These are phyloP conservation scores for Drosophila kepulauana DNA, from an alignment of 1,140 invertebrate genomes.

Conservation along the genomic window DNA sequence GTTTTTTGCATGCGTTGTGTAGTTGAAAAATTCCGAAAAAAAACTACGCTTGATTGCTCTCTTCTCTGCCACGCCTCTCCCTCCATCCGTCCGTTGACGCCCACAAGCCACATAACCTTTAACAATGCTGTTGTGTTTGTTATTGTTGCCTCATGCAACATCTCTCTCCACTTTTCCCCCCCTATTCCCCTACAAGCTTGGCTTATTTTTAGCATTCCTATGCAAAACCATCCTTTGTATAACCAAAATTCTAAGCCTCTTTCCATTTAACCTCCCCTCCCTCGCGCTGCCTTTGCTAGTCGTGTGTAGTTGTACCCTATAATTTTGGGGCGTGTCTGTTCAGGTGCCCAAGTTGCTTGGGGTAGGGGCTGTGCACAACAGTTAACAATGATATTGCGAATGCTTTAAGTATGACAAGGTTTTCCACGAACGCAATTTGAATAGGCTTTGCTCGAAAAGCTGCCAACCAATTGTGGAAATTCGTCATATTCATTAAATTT, in stretches of 20 bases:
- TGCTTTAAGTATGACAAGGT: conserved; percentile 9
- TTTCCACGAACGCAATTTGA: conserved; percentile 5
- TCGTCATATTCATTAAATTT: conserved; percentile 4
- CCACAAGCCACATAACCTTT: conserved; percentile 55
- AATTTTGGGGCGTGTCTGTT: conserved; percentile 29
- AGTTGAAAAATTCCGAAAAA: conserved; percentile 65
- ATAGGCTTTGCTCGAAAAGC: background rate
- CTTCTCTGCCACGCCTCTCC: conserved; percentile 52
- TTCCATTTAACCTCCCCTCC: background rate
- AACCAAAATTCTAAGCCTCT: conserved; percentile 39
- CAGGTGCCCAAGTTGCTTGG: conserved; percentile 1
- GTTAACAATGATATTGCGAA: conserved; percentile 4
- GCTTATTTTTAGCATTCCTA: conserved; percentile 51
- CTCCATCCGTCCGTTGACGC: conserved; percentile 10
- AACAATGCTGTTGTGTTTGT: conserved; percentile 57
- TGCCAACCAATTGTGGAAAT: background rate
- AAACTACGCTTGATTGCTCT: conserved; percentile 79
- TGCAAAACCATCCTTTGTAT: conserved; percentile 44
- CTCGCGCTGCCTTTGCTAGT: conserved; percentile 13
- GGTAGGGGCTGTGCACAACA: background rate
- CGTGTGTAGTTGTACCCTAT: conserved; percentile 34
- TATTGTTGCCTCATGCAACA: conserved; percentile 43
- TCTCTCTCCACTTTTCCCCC: background rate
- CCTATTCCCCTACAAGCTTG: background rate
- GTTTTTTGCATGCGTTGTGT: conserved; percentile 57